Base-by-base conservation (phyloP, 2,888 invertebrate species). In the Liodrosophila aerea region DNA sequence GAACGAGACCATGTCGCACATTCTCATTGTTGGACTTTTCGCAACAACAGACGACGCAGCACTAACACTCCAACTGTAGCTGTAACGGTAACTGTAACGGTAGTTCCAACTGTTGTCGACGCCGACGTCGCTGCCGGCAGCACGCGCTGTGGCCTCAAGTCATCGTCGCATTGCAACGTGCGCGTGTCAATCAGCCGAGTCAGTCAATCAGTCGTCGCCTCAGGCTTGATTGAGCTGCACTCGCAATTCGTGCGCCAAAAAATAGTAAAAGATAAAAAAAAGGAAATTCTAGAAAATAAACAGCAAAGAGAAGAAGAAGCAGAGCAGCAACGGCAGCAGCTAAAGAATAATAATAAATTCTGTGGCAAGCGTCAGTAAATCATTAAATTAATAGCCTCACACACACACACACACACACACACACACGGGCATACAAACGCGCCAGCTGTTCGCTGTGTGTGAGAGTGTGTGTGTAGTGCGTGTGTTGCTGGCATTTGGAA, bases 1-100 rank as follows among this genome's bases (percentile, higher is more conserved):
- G 85, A 86, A 87, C 85, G 88, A 73, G 84, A 88, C 88, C 88
- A 88, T 89, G 89, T 89, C 84, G 85, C 86, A 72, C 61, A 73
- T 68, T 68, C 69, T 68, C 64, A 66, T 70, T 66, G 70, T 73
- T 76, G 73, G 31, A 62, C 63, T 71, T 77, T 77, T 69, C 80
- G 78, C 75, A 70, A 75, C 75, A 69, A 68, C 73, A 29, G 62
- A 47, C 50, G 49, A 60, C 40, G 16, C 18, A 37, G 22, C 64
- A 49, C 47, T 34, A 52, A 41, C 56, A 64, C 27, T n/a, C n/a
- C 49, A 59, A 33, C 44, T 53, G 39, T 36, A 56, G 64, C 65
- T 49, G 50, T 54, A 45, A 46, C 56, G 15, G 51, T 46, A 49
- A 40, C 49, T 27, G 40, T 30, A 43, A 53, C 71, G 50, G 64